These are phyloP conservation scores for Tenualosa ilisha DNA, from an alignment of 2,797 vertebrate genomes.

Conservation along the genomic window DNA sequence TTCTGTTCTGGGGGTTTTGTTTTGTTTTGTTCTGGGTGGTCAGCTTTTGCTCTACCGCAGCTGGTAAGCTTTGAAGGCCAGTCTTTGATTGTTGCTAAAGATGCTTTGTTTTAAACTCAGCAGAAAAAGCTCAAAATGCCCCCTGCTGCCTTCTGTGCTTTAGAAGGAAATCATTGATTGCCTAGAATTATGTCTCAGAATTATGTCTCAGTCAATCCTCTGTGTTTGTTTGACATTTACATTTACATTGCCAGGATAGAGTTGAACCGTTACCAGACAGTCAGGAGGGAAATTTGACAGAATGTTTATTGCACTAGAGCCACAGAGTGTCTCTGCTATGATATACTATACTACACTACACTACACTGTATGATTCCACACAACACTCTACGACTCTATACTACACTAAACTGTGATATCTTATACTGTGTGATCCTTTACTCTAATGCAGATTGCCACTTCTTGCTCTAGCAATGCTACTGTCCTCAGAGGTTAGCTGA, in stretches of 20 bases:
- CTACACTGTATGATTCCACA: too few relatives aligned
- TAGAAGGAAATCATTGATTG: not conserved
- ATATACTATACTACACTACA: too few relatives aligned
- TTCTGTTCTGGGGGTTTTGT: too few relatives aligned
- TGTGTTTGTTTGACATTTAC: not conserved
- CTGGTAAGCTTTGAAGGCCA: too few relatives aligned
- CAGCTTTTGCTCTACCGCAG: too few relatives aligned
- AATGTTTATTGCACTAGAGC: not conserved
- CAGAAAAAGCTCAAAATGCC: not conserved
- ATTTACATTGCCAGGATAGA: not conserved
- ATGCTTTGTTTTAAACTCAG: not conserved
- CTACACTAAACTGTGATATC: too few relatives aligned
- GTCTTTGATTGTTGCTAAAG: not conserved
- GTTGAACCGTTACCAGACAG: not conserved
- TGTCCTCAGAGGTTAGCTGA: not conserved
- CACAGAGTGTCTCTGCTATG: not conserved
- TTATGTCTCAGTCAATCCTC: not conserved
- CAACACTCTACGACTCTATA: too few relatives aligned
- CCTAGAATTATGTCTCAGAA: not conserved
- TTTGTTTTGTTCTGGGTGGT: too few relatives aligned
- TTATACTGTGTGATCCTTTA: too few relatives aligned
- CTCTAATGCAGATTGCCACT: not conserved
- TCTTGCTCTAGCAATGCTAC: not conserved
- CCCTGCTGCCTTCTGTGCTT: too few relatives aligned
- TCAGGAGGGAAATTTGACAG: not conserved